These are phyloP conservation scores for Heterohyrax brucei DNA, from an alignment of 2,797 vertebrate genomes.

Conservation along the genomic window DNA sequence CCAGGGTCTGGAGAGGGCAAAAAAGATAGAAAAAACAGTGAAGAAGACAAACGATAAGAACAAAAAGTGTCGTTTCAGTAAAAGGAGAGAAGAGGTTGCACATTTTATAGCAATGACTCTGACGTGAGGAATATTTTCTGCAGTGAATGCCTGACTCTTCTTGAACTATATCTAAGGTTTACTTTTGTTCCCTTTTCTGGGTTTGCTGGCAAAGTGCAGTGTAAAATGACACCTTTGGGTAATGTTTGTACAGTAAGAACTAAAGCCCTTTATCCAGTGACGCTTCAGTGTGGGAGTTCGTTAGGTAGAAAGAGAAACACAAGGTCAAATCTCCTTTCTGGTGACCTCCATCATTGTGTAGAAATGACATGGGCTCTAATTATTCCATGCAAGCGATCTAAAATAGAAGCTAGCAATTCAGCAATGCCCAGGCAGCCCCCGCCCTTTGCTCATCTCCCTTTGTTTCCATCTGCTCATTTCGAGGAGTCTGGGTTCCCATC, in stretches of 20 bases:
- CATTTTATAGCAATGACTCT: not conserved
- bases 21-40: not conserved
- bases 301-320: slow-evolving; percentile 43
- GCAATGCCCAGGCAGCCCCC: slow-evolving; percentile 51
- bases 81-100: not conserved
- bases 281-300: not conserved
- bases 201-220: not conserved
- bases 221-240: slow-evolving; percentile 18
- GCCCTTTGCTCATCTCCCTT: slow-evolving; percentile 71
- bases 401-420: slow-evolving; percentile 76
- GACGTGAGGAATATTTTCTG: not conserved
- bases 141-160: not conserved
- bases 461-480: slow-evolving; percentile 61
- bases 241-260: slow-evolving; percentile 18
- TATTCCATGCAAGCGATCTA: slow-evolving; percentile 64
- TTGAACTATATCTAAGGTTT: not conserved
- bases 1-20: not conserved
- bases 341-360: slow-evolving; percentile 43
- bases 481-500: slow-evolving; percentile 63
- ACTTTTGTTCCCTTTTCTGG: slow-evolving; percentile 42
- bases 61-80: not conserved
- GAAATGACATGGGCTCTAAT: slow-evolving; percentile 63
- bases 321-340: slow-evolving; percentile 21
- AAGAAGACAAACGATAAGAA: not conserved
- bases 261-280: not conserved